Evolutionary conservation across 2,888 invertebrate species (phyloP).

Genomic region (Heliconius sara): DNA sequence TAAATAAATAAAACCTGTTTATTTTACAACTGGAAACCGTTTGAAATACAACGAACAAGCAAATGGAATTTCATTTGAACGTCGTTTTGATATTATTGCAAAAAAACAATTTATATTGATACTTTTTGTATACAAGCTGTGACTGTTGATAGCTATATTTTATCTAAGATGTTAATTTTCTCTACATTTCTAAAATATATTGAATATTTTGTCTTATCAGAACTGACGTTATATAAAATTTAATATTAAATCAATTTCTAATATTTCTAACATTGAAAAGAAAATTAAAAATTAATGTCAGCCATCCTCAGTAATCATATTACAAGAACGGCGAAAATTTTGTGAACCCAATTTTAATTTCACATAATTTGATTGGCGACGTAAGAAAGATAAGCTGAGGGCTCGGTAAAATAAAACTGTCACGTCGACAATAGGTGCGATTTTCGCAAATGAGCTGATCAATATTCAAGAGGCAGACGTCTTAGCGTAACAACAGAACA

Average conservation of each 20-base stretch:
- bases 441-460: constrained; percentile 80
- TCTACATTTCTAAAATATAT: background rate
- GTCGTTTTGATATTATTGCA: constrained; percentile 53
- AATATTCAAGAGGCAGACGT: constrained; percentile 79
- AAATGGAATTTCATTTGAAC: constrained; percentile 66
- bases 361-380: constrained; percentile 57
- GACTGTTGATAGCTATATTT: background rate
- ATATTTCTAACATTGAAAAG: background rate
- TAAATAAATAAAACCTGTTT: constrained; percentile 57
- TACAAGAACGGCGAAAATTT: constrained; percentile 35
- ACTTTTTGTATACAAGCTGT: background rate
- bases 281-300: constrained; percentile 17
- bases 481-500: constrained; percentile 80
- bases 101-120: constrained; percentile 12
- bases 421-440: constrained; percentile 81
- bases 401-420: constrained; percentile 69
- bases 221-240: background rate
- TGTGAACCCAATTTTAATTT: constrained; percentile 62
- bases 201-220: background rate
- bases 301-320: constrained; percentile 19
- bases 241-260: background rate
- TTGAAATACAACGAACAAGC: constrained; percentile 58
- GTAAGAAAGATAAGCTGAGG: constrained; percentile 53
- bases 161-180: background rate
- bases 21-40: constrained; percentile 54